Percentiles rank a stretch among this genome's conserved stretches.
phyloP scores from a whole-genome alignment of 1,140 invertebrate species.

The Reticulitermes speratus region DNA sequence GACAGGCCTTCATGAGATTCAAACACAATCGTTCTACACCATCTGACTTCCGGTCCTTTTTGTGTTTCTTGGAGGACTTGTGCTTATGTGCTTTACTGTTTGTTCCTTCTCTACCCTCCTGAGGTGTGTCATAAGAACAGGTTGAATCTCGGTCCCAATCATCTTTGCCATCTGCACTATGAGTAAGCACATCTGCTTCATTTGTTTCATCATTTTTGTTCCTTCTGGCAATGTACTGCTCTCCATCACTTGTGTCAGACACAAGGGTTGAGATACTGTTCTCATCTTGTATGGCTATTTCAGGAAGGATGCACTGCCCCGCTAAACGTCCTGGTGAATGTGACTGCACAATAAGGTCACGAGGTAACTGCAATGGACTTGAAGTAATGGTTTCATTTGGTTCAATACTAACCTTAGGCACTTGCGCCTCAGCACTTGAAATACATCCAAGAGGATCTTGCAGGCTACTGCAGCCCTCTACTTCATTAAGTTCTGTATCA shows the following conservation, averaged over 20 bases:
- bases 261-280: conserved; percentile 24
- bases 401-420: background rate
- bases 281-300: background rate
- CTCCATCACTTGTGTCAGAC: conserved; percentile 21
- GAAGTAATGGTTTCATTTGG: background rate
- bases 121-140: background rate
- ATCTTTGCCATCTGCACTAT: background rate
- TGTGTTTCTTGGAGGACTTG: conserved; percentile 19
- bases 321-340: background rate
- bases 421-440: background rate
- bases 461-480: background rate
- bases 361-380: background rate
- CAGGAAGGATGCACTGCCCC: background rate
- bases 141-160: conserved; percentile 26
- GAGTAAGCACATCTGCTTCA: background rate
- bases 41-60: conserved; percentile 9
- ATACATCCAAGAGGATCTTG: background rate
- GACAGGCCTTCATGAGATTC: conserved; percentile 49
- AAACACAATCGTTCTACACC: conserved; percentile 18
- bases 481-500: background rate
- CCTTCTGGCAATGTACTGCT: background rate
- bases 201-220: background rate
- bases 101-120: conserved; percentile 21
- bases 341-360: background rate
- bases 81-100: background rate